Base-by-base conservation (phyloP, 2,797 vertebrate genomes). In the Hydrocynus forskahlii region DNA sequence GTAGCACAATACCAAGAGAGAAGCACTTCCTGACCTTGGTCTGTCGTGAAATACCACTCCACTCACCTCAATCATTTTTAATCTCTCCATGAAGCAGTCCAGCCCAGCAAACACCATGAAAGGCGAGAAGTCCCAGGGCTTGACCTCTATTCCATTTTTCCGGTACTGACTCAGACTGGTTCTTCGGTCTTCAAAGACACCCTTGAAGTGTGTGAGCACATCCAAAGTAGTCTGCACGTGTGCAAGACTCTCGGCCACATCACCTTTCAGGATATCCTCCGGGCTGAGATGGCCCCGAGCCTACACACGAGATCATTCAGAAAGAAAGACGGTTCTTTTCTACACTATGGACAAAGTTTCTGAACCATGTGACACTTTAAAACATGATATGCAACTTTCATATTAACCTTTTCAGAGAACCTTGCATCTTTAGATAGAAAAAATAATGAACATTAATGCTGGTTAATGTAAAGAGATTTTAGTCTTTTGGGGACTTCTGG, bases 191-290 rank as follows among this genome's bases (percentile, higher is more conserved):
- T 96, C 92, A 50, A 95, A 97, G 0, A 82, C 87, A 60, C 38
- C 88, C 86, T 93, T 95, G 87, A 98, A 96, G 23, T 90, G 84
- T 2, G 78, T 90, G 72, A 99, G 87, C 79, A 94, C 89, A 38
- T 95, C 91, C n/a, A 93, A 29, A 52, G 90, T 91, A 0, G 81
- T 90, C 8, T 92, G 92, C 43, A 98, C 94, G 83, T 93, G 96
- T 62, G 82, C 80, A 84, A 96, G 91, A 88, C 94, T 95, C 84
- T 98, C 97, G 16, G 93, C 90, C 16, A 91, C 38, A 40, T 99
- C 98, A n/a, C 91, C 96, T 88, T 90, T 97, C 87, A 99, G 90
- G 40, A 99, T 83, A n/a, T 98, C 97, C 40, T 97, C 97, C 21
- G 96, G 94, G 85, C 82, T 93, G 16, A 99, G 89, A 86, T 95